phyloP scores from a whole-genome alignment of 2,113 vertebrate genomes.

The Elanus axillaris region DNA sequence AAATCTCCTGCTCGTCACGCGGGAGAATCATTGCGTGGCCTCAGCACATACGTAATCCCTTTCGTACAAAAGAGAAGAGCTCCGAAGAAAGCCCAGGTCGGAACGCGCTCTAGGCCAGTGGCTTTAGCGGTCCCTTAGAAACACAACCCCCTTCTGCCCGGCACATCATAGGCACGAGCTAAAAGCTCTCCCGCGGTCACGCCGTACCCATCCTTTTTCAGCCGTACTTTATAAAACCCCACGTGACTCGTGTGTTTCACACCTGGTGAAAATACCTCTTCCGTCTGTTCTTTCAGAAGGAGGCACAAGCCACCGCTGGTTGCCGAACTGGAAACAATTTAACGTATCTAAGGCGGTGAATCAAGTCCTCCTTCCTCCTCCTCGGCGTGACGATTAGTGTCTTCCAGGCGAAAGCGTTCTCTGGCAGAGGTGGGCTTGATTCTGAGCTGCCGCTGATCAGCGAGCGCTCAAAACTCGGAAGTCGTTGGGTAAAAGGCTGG shows the following conservation, averaged over 20 bases:
- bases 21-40: not conserved
- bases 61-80: conserved; percentile 25
- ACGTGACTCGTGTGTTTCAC: not conserved
- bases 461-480: not conserved
- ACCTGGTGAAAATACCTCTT: not conserved
- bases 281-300: not conserved
- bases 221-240: not conserved
- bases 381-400: not conserved
- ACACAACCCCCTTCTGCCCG: not conserved
- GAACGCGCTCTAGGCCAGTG: not conserved
- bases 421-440: not conserved
- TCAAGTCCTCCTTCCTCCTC: not conserved
- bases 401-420: not conserved
- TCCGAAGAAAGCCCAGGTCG: not conserved
- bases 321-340: not conserved
- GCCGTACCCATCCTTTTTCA: not conserved
- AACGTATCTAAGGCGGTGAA: not conserved
- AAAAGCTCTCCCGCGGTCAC: not conserved
- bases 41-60: conserved; percentile 17
- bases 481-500: not conserved
- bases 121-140: conserved; percentile 13
- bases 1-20: not conserved
- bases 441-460: fast-evolving
- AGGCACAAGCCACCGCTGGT: not conserved
- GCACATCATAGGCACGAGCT: not conserved